Percentiles rank a stretch among this genome's conserved stretches.
phyloP scores from a whole-genome alignment of 1,140 invertebrate species.

The Drosophila bocki region DNA sequence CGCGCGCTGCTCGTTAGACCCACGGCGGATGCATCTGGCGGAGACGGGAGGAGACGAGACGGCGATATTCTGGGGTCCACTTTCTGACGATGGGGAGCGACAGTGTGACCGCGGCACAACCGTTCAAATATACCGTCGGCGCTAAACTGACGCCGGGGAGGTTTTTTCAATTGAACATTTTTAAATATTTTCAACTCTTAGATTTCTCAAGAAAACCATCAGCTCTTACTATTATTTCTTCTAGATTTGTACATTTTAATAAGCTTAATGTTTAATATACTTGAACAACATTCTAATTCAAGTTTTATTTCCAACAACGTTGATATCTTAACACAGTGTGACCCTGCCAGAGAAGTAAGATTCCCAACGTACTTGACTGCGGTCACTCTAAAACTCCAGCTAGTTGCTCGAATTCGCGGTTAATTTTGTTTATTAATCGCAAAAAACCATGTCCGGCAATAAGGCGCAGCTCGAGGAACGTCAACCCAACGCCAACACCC shows the following conservation, averaged over 20 bases:
- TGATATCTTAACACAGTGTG: background rate
- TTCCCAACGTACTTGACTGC: background rate
- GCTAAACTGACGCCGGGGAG: background rate
- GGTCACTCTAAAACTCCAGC: background rate
- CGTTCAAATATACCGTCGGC: slow-evolving; percentile 10
- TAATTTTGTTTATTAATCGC: background rate
- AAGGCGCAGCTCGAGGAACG: slow-evolving; percentile 5
- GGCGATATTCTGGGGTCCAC: background rate
- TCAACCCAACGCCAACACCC: slow-evolving; percentile 58
- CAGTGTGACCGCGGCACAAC: background rate
- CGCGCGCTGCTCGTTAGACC: slow-evolving; percentile 5
- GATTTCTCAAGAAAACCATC: background rate
- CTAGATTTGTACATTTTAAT: no score
- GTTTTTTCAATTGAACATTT: background rate
- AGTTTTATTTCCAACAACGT: background rate
- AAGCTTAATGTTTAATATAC: background rate
- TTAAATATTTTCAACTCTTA: background rate
- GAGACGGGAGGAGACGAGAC: slow-evolving; percentile 5
- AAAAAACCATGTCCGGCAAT: slow-evolving; percentile 4
- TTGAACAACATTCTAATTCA: background rate
- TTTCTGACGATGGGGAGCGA: background rate
- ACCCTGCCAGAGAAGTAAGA: background rate
- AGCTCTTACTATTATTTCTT: background rate
- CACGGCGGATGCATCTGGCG: slow-evolving; percentile 18
- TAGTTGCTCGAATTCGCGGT: slow-evolving; percentile 3